Conservation (phyloP, 2,113 vertebrate genomes). For the Mystacornis crossleyi region DNA sequence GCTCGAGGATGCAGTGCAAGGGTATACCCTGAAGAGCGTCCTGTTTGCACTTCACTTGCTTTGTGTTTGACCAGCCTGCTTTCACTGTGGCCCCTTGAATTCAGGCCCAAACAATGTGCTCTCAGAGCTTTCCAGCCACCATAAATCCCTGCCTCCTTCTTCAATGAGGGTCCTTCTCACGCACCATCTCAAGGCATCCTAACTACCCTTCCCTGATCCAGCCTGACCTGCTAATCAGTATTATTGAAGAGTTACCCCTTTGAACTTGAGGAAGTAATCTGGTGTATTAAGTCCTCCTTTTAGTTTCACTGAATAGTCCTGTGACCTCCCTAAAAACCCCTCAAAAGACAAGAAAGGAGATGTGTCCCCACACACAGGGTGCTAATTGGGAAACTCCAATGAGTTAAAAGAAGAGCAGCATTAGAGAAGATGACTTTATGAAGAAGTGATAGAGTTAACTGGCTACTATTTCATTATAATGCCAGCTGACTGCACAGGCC, state of each 20-base stretch:
- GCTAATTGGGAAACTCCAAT: background rate
- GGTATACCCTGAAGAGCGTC: background rate
- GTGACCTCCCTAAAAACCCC: background rate
- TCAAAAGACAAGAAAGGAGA: background rate
- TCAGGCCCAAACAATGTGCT: background rate
- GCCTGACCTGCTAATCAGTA: background rate
- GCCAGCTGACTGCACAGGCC: constrained; percentile 15
- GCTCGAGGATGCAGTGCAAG: background rate
- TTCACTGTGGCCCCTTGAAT: background rate
- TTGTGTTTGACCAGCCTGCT: background rate
- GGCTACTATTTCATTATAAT: background rate
- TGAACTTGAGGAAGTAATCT: background rate
- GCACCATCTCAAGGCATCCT: background rate
- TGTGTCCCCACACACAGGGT: background rate
- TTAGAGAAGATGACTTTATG: background rate
- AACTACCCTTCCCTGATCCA: background rate
- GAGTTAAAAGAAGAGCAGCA: background rate
- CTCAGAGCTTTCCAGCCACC: background rate
- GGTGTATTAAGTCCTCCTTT: background rate
- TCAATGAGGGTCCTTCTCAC: background rate
- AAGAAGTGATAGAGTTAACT: constrained; percentile 43
- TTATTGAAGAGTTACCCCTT: background rate
- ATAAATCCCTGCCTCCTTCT: background rate
- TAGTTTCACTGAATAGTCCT: background rate
- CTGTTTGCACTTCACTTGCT: background rate